Evolutionary conservation across 2,888 invertebrate species (phyloP).

Genomic region (Synergus gifuensis): DNA sequence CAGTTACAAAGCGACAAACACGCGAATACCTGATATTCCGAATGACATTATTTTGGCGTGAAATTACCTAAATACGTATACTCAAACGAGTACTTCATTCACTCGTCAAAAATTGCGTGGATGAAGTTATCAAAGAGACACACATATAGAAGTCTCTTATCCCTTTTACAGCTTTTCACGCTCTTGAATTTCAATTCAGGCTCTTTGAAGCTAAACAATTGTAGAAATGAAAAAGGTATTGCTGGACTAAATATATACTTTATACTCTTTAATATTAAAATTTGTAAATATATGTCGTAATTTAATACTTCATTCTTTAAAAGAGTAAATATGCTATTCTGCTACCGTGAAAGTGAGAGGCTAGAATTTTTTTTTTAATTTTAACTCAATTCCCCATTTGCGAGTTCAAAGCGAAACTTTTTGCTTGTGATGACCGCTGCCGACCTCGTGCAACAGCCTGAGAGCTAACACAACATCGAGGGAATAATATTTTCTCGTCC

Average conservation of each 20-base stretch:
- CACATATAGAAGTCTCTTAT: not conserved
- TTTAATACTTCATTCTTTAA: not conserved
- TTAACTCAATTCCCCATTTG: constrained; percentile 1
- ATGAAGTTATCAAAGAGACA: constrained; percentile 13
- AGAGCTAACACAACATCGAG: constrained; percentile 51
- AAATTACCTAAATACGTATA: constrained; percentile 15
- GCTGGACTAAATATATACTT: not conserved
- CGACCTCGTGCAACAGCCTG: constrained; percentile 39
- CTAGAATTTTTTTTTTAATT: not conserved
- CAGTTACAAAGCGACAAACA: constrained; percentile 30
- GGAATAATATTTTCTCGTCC: constrained; percentile 63
- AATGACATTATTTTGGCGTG: constrained; percentile 19
- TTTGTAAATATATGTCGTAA: not conserved
- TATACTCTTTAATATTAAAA: not conserved
- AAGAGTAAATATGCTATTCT: not conserved
- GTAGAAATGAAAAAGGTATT: not conserved
- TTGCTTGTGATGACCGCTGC: constrained; percentile 1
- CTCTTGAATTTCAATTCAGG: not conserved
- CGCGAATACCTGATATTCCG: constrained; percentile 8
- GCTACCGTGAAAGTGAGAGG: not conserved
- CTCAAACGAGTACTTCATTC: not conserved
- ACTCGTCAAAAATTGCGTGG: constrained; percentile 6
- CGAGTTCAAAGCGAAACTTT: constrained; percentile 20
- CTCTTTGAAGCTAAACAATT: not conserved
- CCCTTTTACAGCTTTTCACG: constrained; percentile 7